phyloP scores from a whole-genome alignment of 2,113 vertebrate species.

The Leuciscus idus region DNA sequence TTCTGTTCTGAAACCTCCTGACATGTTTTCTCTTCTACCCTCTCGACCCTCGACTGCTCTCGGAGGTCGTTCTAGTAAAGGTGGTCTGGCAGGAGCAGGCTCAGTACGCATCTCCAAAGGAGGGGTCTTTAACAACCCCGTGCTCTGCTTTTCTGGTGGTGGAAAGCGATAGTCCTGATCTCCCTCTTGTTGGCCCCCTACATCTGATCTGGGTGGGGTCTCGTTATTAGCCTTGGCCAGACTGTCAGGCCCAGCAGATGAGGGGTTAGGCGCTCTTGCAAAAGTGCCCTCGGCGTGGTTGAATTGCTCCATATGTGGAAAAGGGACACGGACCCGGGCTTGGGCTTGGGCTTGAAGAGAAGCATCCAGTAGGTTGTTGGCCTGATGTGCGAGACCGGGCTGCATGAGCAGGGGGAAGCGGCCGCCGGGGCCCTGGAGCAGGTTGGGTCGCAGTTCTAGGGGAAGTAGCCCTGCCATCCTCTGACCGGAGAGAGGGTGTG shows the following conservation, averaged over 20 bases:
- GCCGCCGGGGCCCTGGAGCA: slow-evolving; percentile 80
- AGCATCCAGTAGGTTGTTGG: slow-evolving; percentile 78
- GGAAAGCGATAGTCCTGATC: slow-evolving; percentile 99
- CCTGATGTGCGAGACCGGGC: slow-evolving; percentile 82
- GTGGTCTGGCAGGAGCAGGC: slow-evolving; percentile 70
- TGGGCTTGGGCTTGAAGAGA: slow-evolving; percentile 84
- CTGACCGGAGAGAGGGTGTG: slow-evolving; percentile 82
- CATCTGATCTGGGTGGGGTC: slow-evolving; percentile 79
- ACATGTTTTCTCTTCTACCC: slow-evolving; percentile 84
- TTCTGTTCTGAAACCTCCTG: slow-evolving; percentile 85
- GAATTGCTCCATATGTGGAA: slow-evolving; percentile 89
- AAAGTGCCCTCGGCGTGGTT: slow-evolving; percentile 81
- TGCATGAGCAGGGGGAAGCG: slow-evolving; percentile 91
- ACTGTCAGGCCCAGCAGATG: slow-evolving; percentile 69
- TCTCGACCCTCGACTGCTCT: slow-evolving; percentile 80
- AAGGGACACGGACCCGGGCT: slow-evolving; percentile 82
- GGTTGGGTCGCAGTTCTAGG: slow-evolving; percentile 88
- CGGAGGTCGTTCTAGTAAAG: slow-evolving; percentile 74
- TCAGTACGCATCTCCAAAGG: slow-evolving; percentile 81
- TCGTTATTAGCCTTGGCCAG: slow-evolving; percentile 84
- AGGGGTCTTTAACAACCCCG: slow-evolving; percentile 77
- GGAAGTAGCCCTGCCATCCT: slow-evolving; percentile 90
- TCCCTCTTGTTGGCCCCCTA: slow-evolving; percentile 84
- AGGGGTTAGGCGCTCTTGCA: slow-evolving; percentile 76
- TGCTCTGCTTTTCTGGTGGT: slow-evolving; percentile 78